Conservation (phyloP, 2,113 vertebrate species). For the Cairina moschata region DNA sequence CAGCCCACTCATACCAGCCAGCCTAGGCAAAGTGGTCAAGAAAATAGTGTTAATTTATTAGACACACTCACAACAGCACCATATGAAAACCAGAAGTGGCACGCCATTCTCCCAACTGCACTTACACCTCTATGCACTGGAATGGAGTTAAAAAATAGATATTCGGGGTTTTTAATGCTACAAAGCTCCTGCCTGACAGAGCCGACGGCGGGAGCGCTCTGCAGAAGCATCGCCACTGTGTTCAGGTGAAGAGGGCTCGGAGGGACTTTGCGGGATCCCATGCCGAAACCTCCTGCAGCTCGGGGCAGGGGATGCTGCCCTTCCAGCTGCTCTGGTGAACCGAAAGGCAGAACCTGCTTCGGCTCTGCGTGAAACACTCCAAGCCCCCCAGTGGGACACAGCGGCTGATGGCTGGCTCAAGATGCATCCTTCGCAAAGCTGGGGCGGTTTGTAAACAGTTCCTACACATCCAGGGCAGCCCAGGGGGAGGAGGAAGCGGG, state of each 20-base stretch:
- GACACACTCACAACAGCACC: not conserved
- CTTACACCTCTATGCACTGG: not conserved
- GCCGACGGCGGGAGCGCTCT: not conserved
- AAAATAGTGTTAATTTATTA: constrained; percentile 68
- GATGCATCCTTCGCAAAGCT: not conserved
- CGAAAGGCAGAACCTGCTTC: too few relatives aligned
- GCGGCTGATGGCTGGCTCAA: not conserved
- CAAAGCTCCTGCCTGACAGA: not conserved
- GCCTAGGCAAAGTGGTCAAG: not conserved
- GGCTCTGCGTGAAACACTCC: not conserved
- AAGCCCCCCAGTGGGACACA: not conserved
- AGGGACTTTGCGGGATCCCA: not conserved
- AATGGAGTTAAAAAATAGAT: constrained; percentile 19
- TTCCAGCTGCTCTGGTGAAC: not conserved
- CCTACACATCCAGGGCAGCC: constrained; percentile 20
- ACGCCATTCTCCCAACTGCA: not conserved
- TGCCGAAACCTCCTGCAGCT: not conserved
- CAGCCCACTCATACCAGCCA: rapidly evolving
- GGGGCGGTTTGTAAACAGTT: constrained; percentile 29
- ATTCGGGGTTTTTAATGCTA: not conserved
- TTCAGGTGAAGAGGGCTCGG: not conserved
- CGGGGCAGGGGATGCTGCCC: not conserved
- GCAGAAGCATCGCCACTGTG: not conserved
- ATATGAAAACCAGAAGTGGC: rapidly evolving
- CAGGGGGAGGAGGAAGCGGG: not conserved